phyloP scores from a whole-genome alignment of 2,888 invertebrate genomes.

The Cephonodes hylas region DNA sequence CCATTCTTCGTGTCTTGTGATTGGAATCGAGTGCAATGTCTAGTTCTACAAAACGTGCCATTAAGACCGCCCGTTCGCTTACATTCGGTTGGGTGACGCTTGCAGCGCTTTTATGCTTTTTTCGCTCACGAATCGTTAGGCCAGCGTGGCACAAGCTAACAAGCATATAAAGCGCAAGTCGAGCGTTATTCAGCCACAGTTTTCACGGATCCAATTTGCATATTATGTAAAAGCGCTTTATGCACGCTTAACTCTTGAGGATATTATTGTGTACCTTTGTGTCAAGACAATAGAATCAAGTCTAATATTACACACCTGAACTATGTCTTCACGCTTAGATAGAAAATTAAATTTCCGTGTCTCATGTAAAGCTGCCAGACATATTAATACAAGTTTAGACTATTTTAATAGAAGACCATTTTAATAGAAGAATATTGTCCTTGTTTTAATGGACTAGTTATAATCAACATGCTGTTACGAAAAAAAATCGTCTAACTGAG shows the following conservation, averaged over 20 bases:
- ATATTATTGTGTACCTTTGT: too few species aligned
- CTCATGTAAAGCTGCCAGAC: too few species aligned
- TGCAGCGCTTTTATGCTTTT: neutral
- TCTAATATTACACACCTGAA: too few species aligned
- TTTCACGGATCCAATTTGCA: slow-evolving; percentile 4
- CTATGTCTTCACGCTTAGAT: neutral
- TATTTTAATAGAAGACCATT: too few species aligned
- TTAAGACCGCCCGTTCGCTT: neutral
- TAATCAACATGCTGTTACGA: too few species aligned
- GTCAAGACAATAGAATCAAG: too few species aligned
- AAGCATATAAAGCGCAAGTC: slow-evolving; percentile 5
- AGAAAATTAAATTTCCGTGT: neutral
- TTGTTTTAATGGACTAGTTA: too few species aligned
- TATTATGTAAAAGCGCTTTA: neutral
- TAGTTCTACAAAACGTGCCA: neutral
- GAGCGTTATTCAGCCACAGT: slow-evolving; percentile 4
- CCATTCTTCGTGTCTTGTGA: neutral
- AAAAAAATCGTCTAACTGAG: too few species aligned
- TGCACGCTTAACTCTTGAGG: neutral
- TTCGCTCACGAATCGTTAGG: slow-evolving; percentile 9
- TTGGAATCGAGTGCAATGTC: neutral
- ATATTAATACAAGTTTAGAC: too few species aligned
- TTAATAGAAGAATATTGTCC: too few species aligned
- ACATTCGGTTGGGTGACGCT: slow-evolving; percentile 1
- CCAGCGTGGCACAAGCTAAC: neutral